phyloP scores from a whole-genome alignment of 2,113 vertebrate species.

The Craseonycteris thonglongyai region DNA sequence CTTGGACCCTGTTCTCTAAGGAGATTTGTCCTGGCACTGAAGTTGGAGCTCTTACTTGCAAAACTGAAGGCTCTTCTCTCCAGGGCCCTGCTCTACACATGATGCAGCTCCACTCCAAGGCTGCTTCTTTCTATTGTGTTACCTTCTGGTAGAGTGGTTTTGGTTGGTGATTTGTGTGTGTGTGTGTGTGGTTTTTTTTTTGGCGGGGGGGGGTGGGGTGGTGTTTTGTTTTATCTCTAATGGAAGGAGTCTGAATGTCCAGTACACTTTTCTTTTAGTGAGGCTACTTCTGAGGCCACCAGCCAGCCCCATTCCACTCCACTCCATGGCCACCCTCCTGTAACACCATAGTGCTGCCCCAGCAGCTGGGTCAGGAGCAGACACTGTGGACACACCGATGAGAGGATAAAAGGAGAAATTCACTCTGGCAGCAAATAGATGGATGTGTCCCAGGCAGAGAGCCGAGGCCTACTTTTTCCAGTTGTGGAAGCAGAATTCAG shows the following conservation, averaged over 20 bases:
- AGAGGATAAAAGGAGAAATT: neutral
- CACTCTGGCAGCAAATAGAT: neutral
- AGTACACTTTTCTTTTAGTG: neutral
- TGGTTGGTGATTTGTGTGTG: neutral
- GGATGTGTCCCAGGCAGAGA: accelerated
- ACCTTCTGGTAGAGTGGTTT: neutral
- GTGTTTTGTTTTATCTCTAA: neutral
- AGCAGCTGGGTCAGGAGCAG: neutral
- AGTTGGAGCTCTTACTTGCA: neutral
- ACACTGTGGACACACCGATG: neutral
- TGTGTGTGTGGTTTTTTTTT: too few species aligned
- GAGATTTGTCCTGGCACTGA: neutral
- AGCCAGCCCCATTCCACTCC: neutral
- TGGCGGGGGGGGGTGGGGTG: too few species aligned
- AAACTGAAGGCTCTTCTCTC: neutral
- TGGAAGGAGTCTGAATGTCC: neutral
- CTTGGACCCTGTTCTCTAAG: neutral
- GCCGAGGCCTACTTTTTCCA: neutral
- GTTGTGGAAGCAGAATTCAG: neutral
- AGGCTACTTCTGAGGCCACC: neutral
- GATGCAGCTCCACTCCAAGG: neutral
- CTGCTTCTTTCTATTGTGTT: neutral
- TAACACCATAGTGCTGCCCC: neutral
- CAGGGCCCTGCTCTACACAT: neutral
- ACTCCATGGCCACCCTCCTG: neutral